phyloP scores from a whole-genome alignment of 2,888 invertebrate genomes.

The Spialia ferax region DNA sequence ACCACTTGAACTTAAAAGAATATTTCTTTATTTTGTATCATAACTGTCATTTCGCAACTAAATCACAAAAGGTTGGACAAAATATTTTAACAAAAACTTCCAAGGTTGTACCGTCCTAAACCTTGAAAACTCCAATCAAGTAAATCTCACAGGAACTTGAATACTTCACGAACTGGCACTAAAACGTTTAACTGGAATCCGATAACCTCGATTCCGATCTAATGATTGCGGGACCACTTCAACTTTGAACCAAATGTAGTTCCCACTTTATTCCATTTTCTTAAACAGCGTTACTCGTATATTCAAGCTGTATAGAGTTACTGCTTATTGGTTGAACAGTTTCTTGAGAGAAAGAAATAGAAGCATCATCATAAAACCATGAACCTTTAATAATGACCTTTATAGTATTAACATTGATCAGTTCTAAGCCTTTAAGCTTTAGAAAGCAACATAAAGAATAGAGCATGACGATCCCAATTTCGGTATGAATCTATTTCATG shows the following conservation, averaged over 20 bases:
- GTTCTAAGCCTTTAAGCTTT: too few species aligned
- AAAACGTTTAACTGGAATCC: conserved; percentile 69
- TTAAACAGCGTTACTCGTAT: too few species aligned
- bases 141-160: conserved; percentile 36
- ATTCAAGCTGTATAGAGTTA: conserved; percentile 1
- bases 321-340: not conserved
- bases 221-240: conserved; percentile 64
- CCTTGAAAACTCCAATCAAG: conserved; percentile 23
- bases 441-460: too few species aligned
- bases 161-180: conserved; percentile 43
- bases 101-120: conserved; percentile 15
- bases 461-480: too few species aligned
- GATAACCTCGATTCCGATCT: conserved; percentile 66
- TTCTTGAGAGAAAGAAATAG: not conserved
- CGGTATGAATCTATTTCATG: too few species aligned
- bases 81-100: not conserved
- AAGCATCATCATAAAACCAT: too few species aligned
- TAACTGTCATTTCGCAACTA: not conserved
- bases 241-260: conserved; percentile 47
- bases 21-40: not conserved
- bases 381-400: too few species aligned
- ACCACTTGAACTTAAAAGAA: not conserved
- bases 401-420: too few species aligned
- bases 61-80: too few species aligned
- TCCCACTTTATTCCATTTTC: conserved; percentile 25